Percentiles rank a stretch among this genome's conserved stretches.
These are phyloP conservation scores for Acleris emargana DNA, from an alignment of 2,888 invertebrate genomes.

Conservation along the genomic window DNA sequence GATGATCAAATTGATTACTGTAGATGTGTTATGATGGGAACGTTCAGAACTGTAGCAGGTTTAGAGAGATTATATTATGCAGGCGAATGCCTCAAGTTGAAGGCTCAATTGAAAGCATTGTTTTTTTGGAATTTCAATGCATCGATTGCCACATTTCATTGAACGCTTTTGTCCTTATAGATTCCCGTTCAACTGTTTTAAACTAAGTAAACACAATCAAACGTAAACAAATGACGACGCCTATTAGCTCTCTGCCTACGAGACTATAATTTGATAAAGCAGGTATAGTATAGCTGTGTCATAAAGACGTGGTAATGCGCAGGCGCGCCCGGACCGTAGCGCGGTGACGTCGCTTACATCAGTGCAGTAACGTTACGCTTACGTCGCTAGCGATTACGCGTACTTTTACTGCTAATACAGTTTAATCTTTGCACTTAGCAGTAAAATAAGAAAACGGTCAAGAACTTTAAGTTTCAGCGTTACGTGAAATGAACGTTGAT, in stretches of 20 bases:
- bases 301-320: slow-evolving; percentile 4
- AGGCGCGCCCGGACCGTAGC: slow-evolving; percentile 6
- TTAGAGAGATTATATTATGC: neutral
- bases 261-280: slow-evolving; percentile 2
- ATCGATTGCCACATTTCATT: neutral
- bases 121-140: no score
- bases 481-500: no score
- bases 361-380: slow-evolving; percentile 68
- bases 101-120: no score
- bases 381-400: slow-evolving; percentile 60
- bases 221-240: no score
- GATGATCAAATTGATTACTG: slow-evolving; percentile 27
- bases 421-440: slow-evolving; percentile 23
- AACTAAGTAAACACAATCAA: no score
- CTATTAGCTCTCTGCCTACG: neutral
- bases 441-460: slow-evolving; percentile 4
- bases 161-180: no score
- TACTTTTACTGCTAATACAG: slow-evolving; percentile 35
- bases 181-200: no score
- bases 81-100: neutral
- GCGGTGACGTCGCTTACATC: slow-evolving; percentile 62
- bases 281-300: slow-evolving; percentile 1
- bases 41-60: neutral
- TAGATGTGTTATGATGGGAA: slow-evolving; percentile 20
- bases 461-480: neutral